These are phyloP conservation scores for Huso huso DNA, from an alignment of 2,797 vertebrate genomes.

Conservation along the genomic window DNA sequence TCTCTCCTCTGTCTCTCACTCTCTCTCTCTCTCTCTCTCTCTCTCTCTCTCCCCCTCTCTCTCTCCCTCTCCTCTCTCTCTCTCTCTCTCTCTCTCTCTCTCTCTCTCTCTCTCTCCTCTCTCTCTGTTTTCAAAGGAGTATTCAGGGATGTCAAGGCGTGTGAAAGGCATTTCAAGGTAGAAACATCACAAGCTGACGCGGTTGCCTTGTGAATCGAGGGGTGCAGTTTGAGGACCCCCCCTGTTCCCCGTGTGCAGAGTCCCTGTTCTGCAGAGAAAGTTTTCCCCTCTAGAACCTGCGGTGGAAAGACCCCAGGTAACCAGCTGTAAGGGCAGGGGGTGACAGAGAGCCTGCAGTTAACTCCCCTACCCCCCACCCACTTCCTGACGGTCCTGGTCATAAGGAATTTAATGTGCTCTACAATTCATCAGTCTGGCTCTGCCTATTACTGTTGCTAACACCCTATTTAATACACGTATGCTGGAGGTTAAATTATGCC, in stretches of 20 bases:
- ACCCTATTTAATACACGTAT: neutral
- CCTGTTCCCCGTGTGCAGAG: conserved; percentile 51
- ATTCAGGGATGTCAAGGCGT: conserved; percentile 50
- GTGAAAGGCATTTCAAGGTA: conserved; percentile 52
- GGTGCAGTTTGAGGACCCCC: conserved; percentile 62
- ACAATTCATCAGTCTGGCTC: neutral
- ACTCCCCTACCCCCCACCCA: too few species aligned
- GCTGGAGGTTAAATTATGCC: neutral
- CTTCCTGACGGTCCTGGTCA: too few species aligned
- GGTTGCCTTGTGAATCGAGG: conserved; percentile 49
- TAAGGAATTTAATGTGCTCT: too few species aligned
- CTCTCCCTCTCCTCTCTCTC: too few species aligned
- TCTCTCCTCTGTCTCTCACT: too few species aligned
- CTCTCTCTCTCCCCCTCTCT: neutral
- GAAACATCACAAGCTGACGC: conserved; percentile 52
- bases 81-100: too few species aligned
- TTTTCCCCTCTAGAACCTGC: conserved; percentile 47
- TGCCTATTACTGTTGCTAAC: neutral
- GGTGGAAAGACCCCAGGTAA: conserved; percentile 66
- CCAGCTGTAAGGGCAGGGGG: too few species aligned
- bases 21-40: neutral
- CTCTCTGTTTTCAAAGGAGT: neutral
- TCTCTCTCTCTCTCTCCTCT: too few species aligned
- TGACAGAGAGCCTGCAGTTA: too few species aligned
- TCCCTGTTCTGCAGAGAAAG: conserved; percentile 58